Evolutionary conservation across 2,797 vertebrate species (phyloP).

Genomic region (Rhinella marina): DNA sequence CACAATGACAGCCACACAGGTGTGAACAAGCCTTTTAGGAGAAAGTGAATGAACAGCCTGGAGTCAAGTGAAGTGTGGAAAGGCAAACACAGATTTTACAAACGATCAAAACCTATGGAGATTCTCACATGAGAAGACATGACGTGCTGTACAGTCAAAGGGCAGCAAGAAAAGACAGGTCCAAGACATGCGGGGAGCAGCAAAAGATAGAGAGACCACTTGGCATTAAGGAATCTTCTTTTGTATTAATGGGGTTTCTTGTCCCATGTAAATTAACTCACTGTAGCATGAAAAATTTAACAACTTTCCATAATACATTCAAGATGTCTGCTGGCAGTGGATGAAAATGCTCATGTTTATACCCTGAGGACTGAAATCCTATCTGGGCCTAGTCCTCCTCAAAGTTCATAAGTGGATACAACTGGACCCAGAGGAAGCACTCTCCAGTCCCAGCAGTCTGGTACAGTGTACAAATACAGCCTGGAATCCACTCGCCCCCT

Average conservation of each 20-base stretch:
- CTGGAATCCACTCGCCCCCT: background rate
- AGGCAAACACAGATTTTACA: background rate
- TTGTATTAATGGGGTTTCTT: background rate
- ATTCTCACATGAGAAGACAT: background rate
- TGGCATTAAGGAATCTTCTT: background rate
- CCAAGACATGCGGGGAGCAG: background rate
- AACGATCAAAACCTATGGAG: background rate
- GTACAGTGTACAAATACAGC: background rate
- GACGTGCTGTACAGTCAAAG: background rate
- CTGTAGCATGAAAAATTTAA: too few species aligned
- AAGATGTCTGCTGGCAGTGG: background rate
- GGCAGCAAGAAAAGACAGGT: constrained; percentile 32
- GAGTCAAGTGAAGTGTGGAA: background rate
- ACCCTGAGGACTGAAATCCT: background rate
- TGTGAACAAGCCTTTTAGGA: background rate
- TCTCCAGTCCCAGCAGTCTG: background rate
- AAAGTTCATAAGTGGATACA: background rate
- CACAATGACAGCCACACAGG: background rate
- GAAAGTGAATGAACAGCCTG: constrained; percentile 3
- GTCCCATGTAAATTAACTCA: background rate
- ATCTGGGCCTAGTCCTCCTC: background rate
- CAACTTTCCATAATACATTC: background rate
- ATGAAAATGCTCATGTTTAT: background rate
- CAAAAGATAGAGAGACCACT: background rate
- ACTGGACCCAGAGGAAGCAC: background rate